A percentile compares a stretch with the other conserved stretches of the same genome.
Conservation (phyloP, 2,888 invertebrate genomes). For the Polydesmus complanatus region DNA sequence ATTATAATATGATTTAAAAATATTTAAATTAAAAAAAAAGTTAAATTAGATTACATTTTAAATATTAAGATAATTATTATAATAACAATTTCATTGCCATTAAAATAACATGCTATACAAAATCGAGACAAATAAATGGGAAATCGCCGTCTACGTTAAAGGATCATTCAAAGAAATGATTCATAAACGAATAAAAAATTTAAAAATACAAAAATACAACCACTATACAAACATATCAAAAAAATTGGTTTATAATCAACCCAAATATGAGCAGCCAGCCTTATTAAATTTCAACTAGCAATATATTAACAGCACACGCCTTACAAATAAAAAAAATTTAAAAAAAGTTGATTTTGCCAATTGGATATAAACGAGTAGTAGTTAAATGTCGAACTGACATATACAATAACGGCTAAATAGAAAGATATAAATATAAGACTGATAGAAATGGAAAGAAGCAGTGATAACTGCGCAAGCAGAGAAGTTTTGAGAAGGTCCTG, state of each 20-base stretch:
- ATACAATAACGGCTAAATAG: slow-evolving; percentile 9
- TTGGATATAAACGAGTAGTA: slow-evolving; percentile 5
- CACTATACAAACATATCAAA: neutral
- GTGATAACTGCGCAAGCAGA: slow-evolving; percentile 27
- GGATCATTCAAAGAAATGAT: slow-evolving; percentile 13
- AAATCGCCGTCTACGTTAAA: neutral
- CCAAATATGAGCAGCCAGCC: neutral
- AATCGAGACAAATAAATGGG: neutral
- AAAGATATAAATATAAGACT: slow-evolving; percentile 19
- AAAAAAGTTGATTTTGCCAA: slow-evolving; percentile 20
- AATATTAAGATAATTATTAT: no score
- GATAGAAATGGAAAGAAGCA: slow-evolving; percentile 30
- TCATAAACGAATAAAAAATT: neutral
- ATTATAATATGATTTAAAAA: no score
- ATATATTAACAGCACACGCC: neutral
- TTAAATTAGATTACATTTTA: no score
- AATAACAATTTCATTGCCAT: neutral
- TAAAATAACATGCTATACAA: neutral
- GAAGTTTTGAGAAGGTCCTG: slow-evolving; percentile 39
- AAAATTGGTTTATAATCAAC: neutral
- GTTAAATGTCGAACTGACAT: slow-evolving; percentile 14
- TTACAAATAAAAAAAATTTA: slow-evolving; percentile 20
- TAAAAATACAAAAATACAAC: neutral
- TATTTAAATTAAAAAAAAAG: no score
- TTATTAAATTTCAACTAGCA: neutral